Evolutionary conservation across 2,888 invertebrate species (phyloP).

Genomic region (Ypsolopha sequella): DNA sequence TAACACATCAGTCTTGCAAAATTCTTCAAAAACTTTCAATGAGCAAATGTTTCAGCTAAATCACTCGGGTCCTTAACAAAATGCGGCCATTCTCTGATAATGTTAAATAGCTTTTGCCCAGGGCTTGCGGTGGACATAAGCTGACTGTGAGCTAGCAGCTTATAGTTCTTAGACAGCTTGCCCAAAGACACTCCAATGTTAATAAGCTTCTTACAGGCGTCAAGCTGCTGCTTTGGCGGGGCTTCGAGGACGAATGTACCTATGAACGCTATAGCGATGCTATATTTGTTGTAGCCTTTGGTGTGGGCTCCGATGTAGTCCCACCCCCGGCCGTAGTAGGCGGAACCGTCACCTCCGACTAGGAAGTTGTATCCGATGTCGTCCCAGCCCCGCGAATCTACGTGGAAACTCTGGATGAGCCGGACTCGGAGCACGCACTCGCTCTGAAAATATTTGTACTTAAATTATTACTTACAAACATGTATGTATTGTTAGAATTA

Average conservation of each 20-base stretch:
- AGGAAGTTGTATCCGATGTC: conserved; percentile 86
- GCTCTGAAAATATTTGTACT: conserved; percentile 42
- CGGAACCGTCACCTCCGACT: conserved; percentile 82
- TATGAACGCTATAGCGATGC: conserved; percentile 79
- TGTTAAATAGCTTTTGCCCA: conserved; percentile 73
- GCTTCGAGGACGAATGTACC: conserved; percentile 74
- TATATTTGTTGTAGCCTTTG: conserved; percentile 73
- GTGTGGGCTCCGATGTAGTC: conserved; percentile 79
- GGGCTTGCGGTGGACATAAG: conserved; percentile 77
- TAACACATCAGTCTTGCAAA: conserved; percentile 50
- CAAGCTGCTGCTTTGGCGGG: conserved; percentile 67
- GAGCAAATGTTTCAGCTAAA: background rate
- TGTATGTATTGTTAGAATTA: background rate
- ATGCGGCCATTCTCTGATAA: conserved; percentile 78
- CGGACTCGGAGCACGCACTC: conserved; percentile 72
- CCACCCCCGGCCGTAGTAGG: conserved; percentile 84
- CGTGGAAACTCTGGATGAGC: conserved; percentile 76
- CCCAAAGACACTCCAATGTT: conserved; percentile 71
- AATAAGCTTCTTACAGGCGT: conserved; percentile 73
- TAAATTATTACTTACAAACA: background rate
- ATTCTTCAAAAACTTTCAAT: conserved; percentile 52
- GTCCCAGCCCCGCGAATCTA: conserved; percentile 72
- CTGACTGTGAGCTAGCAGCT: conserved; percentile 77
- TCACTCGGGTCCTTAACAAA: conserved; percentile 30
- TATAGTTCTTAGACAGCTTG: conserved; percentile 74